Base-by-base conservation (phyloP, 2,113 vertebrate genomes). In the Clupea harengus region DNA sequence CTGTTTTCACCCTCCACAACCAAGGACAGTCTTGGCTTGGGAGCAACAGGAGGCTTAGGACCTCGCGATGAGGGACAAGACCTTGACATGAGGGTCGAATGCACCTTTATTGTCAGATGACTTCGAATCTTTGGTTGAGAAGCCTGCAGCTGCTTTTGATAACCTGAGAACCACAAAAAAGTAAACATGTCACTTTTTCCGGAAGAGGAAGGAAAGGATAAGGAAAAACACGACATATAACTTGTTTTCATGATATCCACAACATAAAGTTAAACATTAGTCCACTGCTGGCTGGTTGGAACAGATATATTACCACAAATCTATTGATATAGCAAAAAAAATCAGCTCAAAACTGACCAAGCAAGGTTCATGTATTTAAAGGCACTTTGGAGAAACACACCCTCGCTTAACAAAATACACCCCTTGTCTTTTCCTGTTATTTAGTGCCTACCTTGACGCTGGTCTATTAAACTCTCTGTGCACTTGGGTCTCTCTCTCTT, bases 11-110 rank as follows among this genome's bases (percentile, higher is more conserved):
- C 91, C 46, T 95, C 93, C 0, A 83, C 80, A 82, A 95, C 91
- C 87, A 91, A 75, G 6, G 93, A 91, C 83, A 96, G 90, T 88
- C 93, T 96, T 88, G 98, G 97, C 90, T 99, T 99, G 0, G 97
- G 97, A 85, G 97, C 96, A 0, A 98, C 96, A 67, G 97, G 96
- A 92, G 97, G 98, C 89, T 98, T 99, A 11, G 96, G 95, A 82
- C 96, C 96, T 92, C 94, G 93, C 44, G 94, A 92, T 90, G 93
- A 92, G 87, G 92, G 93, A 91, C 93, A 95, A 46, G 95, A 92
- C 85, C 92, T 95, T 91, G 96, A 94, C 93, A 95, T 95, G 91
- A 96, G 94, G 28, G 94, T 97, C 45, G 97, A 94, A 87, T 96
- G 94, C 90, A 96, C 95, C 92, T 92, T 97, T 90, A 97, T 95